Evolutionary conservation across 2,113 vertebrate species (phyloP).

Genomic region (Dipodomys spectabilis): DNA sequence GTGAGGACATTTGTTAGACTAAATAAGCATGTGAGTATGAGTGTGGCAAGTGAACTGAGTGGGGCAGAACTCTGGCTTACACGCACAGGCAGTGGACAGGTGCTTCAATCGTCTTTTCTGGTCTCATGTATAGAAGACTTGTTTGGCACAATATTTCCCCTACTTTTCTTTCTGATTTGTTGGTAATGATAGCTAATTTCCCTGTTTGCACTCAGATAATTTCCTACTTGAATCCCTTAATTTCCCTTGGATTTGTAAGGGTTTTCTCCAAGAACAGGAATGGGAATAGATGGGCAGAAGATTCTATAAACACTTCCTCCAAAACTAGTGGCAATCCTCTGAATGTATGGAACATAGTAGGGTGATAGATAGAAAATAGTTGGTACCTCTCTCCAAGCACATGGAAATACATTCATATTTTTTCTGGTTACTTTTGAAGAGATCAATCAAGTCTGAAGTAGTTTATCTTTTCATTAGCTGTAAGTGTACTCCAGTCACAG

Average conservation of each 20-base stretch:
- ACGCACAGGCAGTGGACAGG: not conserved
- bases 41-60: not conserved
- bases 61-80: not conserved
- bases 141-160: constrained; percentile 25
- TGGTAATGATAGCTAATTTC: not conserved
- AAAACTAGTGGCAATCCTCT: constrained; percentile 5
- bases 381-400: not conserved
- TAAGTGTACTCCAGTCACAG: not conserved
- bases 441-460: not conserved
- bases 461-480: constrained; percentile 12
- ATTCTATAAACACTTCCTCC: not conserved
- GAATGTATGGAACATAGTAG: not conserved
- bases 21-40: constrained; percentile 18
- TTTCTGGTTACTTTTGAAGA: constrained; percentile 37
- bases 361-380: not conserved
- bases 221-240: not conserved
- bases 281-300: not conserved
- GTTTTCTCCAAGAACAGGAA: constrained; percentile 26
- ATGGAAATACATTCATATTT: constrained; percentile 28
- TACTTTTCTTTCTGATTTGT: constrained; percentile 25
- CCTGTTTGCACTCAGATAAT: not conserved
- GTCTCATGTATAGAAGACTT: not conserved
- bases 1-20: not conserved
- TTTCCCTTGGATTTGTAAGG: not conserved
- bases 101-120: not conserved